Conservation (phyloP, 2,888 invertebrate species). For the Chrysolina oricalcia region DNA sequence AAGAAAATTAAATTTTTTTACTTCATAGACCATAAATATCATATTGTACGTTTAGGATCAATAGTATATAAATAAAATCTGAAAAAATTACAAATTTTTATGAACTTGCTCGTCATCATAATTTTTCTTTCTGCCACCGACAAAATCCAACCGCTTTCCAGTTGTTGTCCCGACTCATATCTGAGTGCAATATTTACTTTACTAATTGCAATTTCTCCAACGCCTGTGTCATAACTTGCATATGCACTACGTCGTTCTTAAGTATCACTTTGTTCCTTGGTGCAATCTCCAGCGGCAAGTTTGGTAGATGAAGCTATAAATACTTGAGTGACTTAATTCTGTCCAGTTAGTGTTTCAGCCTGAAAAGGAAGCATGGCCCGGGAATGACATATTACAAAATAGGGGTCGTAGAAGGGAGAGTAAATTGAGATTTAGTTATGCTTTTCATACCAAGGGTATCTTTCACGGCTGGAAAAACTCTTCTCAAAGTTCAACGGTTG, state of each 20-base stretch:
- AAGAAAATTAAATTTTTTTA: too few relatives aligned
- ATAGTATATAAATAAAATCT: too few relatives aligned
- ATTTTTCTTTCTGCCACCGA: too few relatives aligned
- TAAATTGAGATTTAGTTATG: neutral
- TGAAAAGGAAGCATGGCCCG: slow-evolving; percentile 8
- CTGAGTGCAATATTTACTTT: neutral
- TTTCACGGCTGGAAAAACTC: neutral
- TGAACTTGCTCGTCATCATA: too few relatives aligned
- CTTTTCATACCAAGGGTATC: neutral
- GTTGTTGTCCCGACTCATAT: too few relatives aligned
- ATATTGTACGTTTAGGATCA: too few relatives aligned
- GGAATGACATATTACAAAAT: slow-evolving; percentile 41
- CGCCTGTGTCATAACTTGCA: slow-evolving; percentile 7
- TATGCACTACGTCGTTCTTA: slow-evolving; percentile 7
- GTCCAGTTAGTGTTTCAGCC: slow-evolving; percentile 35
- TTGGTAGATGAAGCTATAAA: slow-evolving; percentile 58
- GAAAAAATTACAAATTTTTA: too few relatives aligned
- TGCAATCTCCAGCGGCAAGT: slow-evolving; percentile 46
- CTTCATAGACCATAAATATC: too few relatives aligned
- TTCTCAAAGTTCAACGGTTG: too few relatives aligned
- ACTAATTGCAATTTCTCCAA: neutral
- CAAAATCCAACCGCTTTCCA: too few relatives aligned
- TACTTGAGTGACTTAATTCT: slow-evolving; percentile 59
- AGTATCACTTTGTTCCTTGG: slow-evolving; percentile 17
- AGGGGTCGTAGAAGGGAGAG: slow-evolving; percentile 24